Conservation (phyloP, 2,888 invertebrate genomes). For the Falcaria lacertinaria region DNA sequence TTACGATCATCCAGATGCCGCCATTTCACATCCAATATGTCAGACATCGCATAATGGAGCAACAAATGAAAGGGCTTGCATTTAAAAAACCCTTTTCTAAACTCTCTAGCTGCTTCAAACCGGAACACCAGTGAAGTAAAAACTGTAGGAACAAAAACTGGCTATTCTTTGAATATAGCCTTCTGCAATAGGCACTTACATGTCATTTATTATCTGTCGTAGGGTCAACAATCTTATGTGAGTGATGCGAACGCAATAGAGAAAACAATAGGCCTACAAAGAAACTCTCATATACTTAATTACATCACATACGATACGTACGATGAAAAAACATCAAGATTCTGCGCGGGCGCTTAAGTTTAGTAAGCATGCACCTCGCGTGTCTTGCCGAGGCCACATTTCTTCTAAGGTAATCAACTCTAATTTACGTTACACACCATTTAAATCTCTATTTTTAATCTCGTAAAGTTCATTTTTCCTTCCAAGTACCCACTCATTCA, state of each 20-base stretch:
- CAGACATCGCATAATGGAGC: too few species aligned
- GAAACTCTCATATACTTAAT: neutral
- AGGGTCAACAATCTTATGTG: too few species aligned
- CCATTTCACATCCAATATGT: too few species aligned
- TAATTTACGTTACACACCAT: slow-evolving; percentile 11
- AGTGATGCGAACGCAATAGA: neutral
- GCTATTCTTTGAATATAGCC: too few species aligned
- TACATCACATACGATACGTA: slow-evolving; percentile 27
- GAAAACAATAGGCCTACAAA: neutral
- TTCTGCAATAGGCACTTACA: too few species aligned
- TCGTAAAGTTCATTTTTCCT: slow-evolving; percentile 15
- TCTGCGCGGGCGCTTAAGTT: slow-evolving; percentile 33
- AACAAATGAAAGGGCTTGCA: too few species aligned
- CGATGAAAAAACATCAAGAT: slow-evolving; percentile 35
- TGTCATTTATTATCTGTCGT: too few species aligned
- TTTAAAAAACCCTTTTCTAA: too few species aligned
- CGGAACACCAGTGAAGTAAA: too few species aligned
- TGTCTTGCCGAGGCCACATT: slow-evolving; percentile 65
- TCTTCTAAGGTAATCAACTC: slow-evolving; percentile 66
- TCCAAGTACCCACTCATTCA: neutral
- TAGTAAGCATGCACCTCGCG: slow-evolving; percentile 39
- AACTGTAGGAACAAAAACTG: too few species aligned
- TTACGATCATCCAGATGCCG: too few species aligned
- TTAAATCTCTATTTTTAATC: slow-evolving; percentile 18
- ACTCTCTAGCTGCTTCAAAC: too few species aligned